Percentiles rank a stretch among this genome's conserved stretches.
Evolutionary conservation across 2,797 vertebrate genomes (phyloP).

Genomic region (Pseudochirops corinnae): DNA sequence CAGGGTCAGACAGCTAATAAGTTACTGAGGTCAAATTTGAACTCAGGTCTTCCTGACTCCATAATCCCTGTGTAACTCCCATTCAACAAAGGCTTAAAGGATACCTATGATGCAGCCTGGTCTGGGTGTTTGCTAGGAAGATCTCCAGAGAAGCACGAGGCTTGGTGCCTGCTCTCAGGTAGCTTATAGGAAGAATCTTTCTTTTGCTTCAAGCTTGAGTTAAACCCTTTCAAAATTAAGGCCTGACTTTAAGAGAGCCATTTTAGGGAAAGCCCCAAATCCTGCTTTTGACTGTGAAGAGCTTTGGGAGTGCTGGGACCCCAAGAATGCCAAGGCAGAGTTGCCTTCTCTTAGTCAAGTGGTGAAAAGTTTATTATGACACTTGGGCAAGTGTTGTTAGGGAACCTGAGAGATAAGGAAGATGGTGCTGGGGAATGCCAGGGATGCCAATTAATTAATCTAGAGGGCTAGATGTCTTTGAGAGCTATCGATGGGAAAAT

Average conservation of each 20-base stretch:
- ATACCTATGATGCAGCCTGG: not conserved
- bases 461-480: too few species aligned
- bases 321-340: too few species aligned
- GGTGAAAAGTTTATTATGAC: too few species aligned
- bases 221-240: not conserved
- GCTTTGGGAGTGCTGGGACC: too few species aligned
- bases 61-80: not conserved
- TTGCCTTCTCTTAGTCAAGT: too few species aligned
- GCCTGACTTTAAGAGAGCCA: not conserved
- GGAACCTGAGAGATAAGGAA: too few species aligned
- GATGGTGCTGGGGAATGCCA: too few species aligned
- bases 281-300: not conserved
- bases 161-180: not conserved
- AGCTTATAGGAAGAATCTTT: not conserved
- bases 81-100: not conserved
- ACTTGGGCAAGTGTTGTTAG: too few species aligned
- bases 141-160: not conserved
- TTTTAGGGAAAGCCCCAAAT: not conserved
- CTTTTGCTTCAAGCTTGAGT: not conserved
- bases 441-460: too few species aligned
- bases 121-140: not conserved
- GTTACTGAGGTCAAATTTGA: not conserved
- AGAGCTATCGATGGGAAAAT: too few species aligned
- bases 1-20: not conserved
- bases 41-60: not conserved